Percentiles rank a stretch among this genome's conserved stretches.
These are phyloP conservation scores for Archips crataeganus DNA, from an alignment of 2,888 invertebrate genomes.

Conservation along the genomic window DNA sequence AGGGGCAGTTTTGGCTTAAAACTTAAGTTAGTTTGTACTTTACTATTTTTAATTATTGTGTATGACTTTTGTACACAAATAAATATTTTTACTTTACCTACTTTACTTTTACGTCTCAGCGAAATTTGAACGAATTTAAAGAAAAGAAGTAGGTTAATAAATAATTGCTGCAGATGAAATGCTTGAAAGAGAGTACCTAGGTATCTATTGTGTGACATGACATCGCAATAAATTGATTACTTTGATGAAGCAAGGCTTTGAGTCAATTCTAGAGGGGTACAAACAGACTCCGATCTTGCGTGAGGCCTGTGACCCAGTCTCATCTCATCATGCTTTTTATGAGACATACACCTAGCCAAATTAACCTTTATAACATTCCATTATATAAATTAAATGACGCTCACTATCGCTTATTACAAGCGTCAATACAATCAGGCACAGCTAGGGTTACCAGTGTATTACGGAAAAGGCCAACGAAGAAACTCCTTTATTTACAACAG, in stretches of 20 bases:
- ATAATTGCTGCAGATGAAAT: no score
- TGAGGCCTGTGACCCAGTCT: constrained; percentile 1
- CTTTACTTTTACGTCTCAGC: no score
- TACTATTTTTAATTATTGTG: no score
- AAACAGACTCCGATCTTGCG: neutral
- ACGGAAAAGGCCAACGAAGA: neutral
- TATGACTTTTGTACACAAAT: no score
- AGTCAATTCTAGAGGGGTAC: neutral
- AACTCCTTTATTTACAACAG: neutral
- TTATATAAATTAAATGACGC: constrained; percentile 18
- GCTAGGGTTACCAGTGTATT: neutral
- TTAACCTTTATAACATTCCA: constrained; percentile 15
- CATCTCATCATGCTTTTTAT: neutral
- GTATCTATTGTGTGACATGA: no score
- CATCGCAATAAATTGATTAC: neutral
- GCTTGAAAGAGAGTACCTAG: no score
- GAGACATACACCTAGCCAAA: constrained; percentile 1
- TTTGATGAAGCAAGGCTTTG: neutral
- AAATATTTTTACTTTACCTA: no score
- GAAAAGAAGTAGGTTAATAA: no score
- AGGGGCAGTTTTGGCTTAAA: no score
- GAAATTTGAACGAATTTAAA: no score
- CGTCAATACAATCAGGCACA: constrained; percentile 21
- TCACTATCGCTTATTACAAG: constrained; percentile 17
- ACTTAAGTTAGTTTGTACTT: no score